Evolutionary conservation across 2,797 vertebrate genomes (phyloP).

Genomic region (Peromyscus nudipes): DNA sequence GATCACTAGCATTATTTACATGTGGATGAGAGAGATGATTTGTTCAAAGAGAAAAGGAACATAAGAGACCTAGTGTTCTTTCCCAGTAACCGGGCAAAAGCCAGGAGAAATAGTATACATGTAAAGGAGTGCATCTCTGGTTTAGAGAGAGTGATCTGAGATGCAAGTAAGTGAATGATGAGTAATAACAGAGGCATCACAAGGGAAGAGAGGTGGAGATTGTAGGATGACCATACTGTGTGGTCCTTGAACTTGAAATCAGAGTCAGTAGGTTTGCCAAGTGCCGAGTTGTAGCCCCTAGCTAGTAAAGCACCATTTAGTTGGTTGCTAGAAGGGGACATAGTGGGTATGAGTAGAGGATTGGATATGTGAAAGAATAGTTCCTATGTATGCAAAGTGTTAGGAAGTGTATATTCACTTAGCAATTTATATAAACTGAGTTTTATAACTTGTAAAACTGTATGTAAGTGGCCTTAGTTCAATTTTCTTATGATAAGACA

Average conservation of each 20-base stretch:
- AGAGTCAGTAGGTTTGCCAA: background rate
- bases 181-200: background rate
- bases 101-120: background rate
- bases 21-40: background rate
- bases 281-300: background rate
- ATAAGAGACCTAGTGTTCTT: background rate
- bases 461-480: background rate
- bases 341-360: background rate
- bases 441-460: background rate
- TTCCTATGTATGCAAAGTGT: background rate
- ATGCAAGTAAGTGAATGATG: background rate
- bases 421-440: background rate
- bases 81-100: background rate
- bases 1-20: background rate
- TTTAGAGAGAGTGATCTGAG: background rate
- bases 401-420: background rate
- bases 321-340: background rate
- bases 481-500: conserved; percentile 30
- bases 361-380: background rate
- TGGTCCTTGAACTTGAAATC: background rate
- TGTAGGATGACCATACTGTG: background rate
- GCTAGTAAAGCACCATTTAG: background rate
- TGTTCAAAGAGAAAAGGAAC: background rate
- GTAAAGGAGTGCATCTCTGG: background rate
- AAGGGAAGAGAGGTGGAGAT: background rate